Conservation (phyloP, 2,888 invertebrate species). For the Eutolmus rufibarbis region DNA sequence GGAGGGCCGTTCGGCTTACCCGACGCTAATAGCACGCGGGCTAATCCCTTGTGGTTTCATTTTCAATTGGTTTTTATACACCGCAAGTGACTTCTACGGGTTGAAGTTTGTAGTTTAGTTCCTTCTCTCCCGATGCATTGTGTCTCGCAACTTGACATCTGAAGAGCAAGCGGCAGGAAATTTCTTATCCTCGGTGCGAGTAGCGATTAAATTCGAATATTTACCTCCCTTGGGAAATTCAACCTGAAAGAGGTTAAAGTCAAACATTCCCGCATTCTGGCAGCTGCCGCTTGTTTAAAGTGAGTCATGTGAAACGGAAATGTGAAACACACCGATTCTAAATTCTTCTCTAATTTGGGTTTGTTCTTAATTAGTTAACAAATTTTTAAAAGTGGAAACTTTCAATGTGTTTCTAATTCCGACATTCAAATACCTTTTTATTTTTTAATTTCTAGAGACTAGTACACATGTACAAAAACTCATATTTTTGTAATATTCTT, state of each 20-base stretch:
- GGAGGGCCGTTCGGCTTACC: background rate
- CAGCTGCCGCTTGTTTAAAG: slow-evolving; percentile 17
- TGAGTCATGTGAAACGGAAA: background rate
- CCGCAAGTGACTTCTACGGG: slow-evolving; percentile 18
- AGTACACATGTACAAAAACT: background rate
- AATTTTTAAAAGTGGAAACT: background rate
- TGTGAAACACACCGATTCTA: background rate
- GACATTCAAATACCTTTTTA: background rate
- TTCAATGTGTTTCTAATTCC: background rate
- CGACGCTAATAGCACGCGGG: slow-evolving; percentile 22
- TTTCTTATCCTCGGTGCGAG: background rate
- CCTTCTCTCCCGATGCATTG: background rate
- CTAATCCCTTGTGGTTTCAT: slow-evolving; percentile 28
- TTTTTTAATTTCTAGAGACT: background rate
- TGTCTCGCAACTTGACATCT: background rate
- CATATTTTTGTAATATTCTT: too few species aligned
- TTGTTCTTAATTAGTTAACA: background rate
- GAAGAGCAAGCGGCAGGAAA: slow-evolving; percentile 1
- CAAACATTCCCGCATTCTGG: background rate
- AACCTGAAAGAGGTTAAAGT: slow-evolving; percentile 13
- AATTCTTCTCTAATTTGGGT: background rate
- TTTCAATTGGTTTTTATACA: slow-evolving; percentile 12
- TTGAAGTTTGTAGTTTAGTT: slow-evolving; percentile 5
- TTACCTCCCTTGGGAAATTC: slow-evolving; percentile 11
- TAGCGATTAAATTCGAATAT: background rate